Evolutionary conservation across 2,888 invertebrate species (phyloP), one percentile per base, ranked within the genome.

Genomic region (Tinea semifulvella): DNA sequence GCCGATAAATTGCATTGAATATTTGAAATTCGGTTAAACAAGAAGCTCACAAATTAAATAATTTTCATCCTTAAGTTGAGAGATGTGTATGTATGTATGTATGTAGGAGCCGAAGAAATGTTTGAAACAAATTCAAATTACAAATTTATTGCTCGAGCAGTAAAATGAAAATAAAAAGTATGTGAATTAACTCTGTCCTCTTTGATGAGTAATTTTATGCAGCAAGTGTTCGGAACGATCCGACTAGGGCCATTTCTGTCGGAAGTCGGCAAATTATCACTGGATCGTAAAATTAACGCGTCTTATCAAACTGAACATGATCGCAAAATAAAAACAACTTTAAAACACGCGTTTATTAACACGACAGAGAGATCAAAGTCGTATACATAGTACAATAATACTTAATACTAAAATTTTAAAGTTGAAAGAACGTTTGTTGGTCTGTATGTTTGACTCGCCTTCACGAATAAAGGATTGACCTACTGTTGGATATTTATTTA

Each of bases 231-330:
- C 63, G 68, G 70, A 76, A 75, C 74, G 66, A 66, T 67, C 68
- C 72, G 61, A 71, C 70, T 79, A 77, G 75, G 74, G 76, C 68
- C 69, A 69, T 68, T 61, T 68, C 72, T 68, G 77, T 77, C 80
- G 79, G 80, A 80, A 80, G 80, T 80, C 77, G 72, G 75, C 79
- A 79, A 80, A 80, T 80, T 80, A 80, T 80, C 80, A 75, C 75
- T 75, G 71, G 67, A 65, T 80, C 79, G 79, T 80, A 79, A 80
- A 80, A 79, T 79, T 79, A 80, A 79, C 80, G 74, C 75, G 72
- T 70, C 76, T 77, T 80, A 80, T 80, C 80, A 76, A 72, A 68
- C 67, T 63, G 70, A 65, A 73, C 72, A 76, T 77, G 69, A 77
- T 77, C 74, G 74, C 62, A 56, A 55, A 63, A 58, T 56, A 49